A percentile compares a stretch with the other conserved stretches of the same genome.
phyloP scores from a whole-genome alignment of 2,797 vertebrate genomes.

The Muscicapa comitata region DNA sequence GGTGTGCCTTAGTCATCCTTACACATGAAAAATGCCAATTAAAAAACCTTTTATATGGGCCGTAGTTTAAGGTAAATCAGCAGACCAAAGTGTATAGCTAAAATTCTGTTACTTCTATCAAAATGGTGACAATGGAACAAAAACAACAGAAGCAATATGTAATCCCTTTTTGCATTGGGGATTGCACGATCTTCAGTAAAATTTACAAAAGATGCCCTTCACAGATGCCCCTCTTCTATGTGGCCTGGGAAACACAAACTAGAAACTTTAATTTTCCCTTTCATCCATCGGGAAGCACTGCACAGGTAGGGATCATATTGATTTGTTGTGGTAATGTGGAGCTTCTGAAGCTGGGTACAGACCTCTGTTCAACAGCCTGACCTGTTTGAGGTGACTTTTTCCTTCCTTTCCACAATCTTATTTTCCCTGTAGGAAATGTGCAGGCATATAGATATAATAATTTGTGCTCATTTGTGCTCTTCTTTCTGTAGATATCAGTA shows the following conservation, averaged over 20 bases:
- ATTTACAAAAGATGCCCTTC: neutral
- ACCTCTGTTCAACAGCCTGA: neutral
- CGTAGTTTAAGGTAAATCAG: neutral
- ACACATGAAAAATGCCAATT: neutral
- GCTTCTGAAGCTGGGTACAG: neutral
- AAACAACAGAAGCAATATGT: neutral
- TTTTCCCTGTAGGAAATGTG: neutral
- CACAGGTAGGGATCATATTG: neutral
- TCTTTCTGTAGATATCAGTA: slow-evolving; percentile 86
- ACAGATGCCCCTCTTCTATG: neutral
- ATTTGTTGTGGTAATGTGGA: neutral
- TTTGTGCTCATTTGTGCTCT: neutral
- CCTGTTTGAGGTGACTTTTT: neutral
- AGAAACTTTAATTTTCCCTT: neutral
- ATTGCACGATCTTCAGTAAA: neutral
- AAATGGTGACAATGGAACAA: neutral
- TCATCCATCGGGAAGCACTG: neutral
- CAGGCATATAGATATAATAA: neutral
- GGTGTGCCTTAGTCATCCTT: neutral
- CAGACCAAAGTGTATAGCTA: neutral
- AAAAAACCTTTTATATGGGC: neutral
- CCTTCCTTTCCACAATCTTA: neutral
- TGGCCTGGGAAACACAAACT: neutral
- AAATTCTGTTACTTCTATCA: neutral
- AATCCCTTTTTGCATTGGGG: neutral